phyloP scores from a whole-genome alignment of 2,113 vertebrate species.

The Catagonus wagneri region DNA sequence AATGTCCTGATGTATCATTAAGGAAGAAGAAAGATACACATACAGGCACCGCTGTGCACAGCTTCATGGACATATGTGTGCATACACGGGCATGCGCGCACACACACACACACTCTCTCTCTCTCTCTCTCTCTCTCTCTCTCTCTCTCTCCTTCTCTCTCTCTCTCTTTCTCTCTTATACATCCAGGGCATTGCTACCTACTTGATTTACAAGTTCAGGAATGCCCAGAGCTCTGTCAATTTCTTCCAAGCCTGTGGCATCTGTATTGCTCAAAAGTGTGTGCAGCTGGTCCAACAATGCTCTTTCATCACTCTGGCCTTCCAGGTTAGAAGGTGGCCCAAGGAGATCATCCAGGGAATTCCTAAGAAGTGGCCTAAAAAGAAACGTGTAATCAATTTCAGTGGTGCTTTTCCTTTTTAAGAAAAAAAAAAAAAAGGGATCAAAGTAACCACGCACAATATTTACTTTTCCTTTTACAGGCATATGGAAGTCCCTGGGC shows the following conservation, averaged over 20 bases:
- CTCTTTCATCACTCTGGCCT: slow-evolving; percentile 95
- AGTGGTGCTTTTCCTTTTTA: background rate
- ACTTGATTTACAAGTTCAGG: slow-evolving; percentile 98
- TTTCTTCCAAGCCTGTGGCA: slow-evolving; percentile 95
- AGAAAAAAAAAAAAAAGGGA: background rate
- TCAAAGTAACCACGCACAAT: background rate
- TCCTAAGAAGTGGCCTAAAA: slow-evolving; percentile 92
- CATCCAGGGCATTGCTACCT: slow-evolving; percentile 6
- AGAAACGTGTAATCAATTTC: slow-evolving; percentile 54
- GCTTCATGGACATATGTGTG: background rate
- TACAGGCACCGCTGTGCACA: background rate
- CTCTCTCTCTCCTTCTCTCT: too few species aligned
- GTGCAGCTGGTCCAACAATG: slow-evolving; percentile 96
- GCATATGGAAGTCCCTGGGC: too few species aligned
- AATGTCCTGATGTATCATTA: background rate
- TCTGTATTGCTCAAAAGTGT: slow-evolving; percentile 96
- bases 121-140: too few species aligned
- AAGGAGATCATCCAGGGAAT: slow-evolving; percentile 94
- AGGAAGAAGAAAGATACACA: background rate
- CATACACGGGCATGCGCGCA: too few species aligned
- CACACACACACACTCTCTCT: too few species aligned
- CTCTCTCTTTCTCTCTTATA: too few species aligned
- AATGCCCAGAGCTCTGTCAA: slow-evolving; percentile 97
- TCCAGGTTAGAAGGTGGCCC: slow-evolving; percentile 91
- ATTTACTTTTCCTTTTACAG: background rate